Percentiles rank a stretch among this genome's conserved stretches.
Conservation (phyloP, 1,140 invertebrate species). For the Drosophila pandora region DNA sequence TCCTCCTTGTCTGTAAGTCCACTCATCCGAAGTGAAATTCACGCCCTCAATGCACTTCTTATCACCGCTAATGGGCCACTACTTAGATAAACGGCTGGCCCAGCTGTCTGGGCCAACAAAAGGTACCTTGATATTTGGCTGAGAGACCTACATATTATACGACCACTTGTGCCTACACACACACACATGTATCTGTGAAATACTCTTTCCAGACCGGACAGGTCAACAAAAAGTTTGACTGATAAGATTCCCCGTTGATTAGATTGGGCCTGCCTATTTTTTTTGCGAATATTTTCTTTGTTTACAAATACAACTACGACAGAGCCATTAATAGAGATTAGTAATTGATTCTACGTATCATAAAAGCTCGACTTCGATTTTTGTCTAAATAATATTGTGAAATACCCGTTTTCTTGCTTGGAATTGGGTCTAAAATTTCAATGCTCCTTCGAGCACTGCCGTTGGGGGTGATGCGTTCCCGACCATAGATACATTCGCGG, state of each 20-base stretch:
- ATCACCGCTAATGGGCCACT: slow-evolving; percentile 20
- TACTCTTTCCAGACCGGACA: slow-evolving; percentile 38
- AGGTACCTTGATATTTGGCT: slow-evolving; percentile 28
- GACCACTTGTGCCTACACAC: background rate
- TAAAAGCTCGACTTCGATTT: slow-evolving; percentile 20
- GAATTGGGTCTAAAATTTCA: background rate
- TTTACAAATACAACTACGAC: slow-evolving; percentile 43
- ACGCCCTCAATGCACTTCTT: slow-evolving; percentile 33
- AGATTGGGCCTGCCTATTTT: slow-evolving; percentile 38
- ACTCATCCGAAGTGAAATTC: slow-evolving; percentile 5
- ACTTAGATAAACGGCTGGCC: slow-evolving; percentile 23
- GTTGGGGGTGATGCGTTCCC: slow-evolving; percentile 8
- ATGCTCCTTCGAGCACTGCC: slow-evolving; percentile 14
- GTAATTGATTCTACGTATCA: slow-evolving; percentile 38
- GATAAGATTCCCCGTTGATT: slow-evolving; percentile 51
- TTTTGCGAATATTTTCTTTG: slow-evolving; percentile 59
- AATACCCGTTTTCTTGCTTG: slow-evolving; percentile 10
- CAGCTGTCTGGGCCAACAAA: slow-evolving; percentile 31
- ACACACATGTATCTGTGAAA: background rate
- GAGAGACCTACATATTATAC: slow-evolving; percentile 29
- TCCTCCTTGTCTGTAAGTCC: background rate
- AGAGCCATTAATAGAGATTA: slow-evolving; percentile 43
- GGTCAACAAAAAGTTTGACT: slow-evolving; percentile 60
- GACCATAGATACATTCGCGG: slow-evolving; percentile 37
- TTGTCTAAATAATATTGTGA: slow-evolving; percentile 34